Percentiles rank a stretch among this genome's conserved stretches.
Evolutionary conservation across 2,113 vertebrate genomes (phyloP).

Genomic region (Delphinapterus leucas): DNA sequence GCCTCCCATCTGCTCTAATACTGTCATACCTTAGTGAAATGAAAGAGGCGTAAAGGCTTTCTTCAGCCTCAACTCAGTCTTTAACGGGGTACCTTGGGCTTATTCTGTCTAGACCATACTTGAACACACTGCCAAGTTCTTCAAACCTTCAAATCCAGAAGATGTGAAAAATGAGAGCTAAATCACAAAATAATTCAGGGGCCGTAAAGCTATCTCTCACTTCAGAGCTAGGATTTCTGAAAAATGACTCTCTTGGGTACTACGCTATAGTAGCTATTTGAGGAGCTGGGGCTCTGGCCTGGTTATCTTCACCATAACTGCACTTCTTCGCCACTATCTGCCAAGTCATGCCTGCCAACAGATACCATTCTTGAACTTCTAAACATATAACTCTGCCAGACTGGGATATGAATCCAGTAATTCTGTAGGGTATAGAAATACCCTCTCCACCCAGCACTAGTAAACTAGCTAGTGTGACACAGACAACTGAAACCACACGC

Average conservation of each 20-base stretch:
- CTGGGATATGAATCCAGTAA: not conserved
- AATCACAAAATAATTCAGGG: slow-evolving; percentile 21
- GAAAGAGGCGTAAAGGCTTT: not conserved
- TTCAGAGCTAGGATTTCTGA: not conserved
- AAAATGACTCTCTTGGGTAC: not conserved
- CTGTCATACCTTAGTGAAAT: slow-evolving; percentile 47
- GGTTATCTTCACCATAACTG: not conserved
- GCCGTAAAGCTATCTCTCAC: not conserved
- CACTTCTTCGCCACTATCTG: not conserved
- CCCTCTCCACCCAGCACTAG: not conserved
- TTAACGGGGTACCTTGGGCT: not conserved
- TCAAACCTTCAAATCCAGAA: slow-evolving; percentile 28
- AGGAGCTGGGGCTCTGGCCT: not conserved
- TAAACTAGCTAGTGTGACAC: not conserved
- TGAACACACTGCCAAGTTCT: not conserved
- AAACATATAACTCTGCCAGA: not conserved
- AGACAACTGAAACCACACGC: not conserved
- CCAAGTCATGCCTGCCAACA: not conserved
- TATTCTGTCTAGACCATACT: not conserved
- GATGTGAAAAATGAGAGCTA: slow-evolving; percentile 20
- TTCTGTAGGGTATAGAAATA: not conserved
- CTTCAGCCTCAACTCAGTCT: slow-evolving; percentile 18
- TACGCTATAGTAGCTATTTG: fast-evolving
- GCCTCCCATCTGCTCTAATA: slow-evolving; percentile 60
- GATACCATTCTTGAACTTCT: not conserved